Base-by-base conservation (phyloP, 2,888 invertebrate species). In the Oligia strigilis region DNA sequence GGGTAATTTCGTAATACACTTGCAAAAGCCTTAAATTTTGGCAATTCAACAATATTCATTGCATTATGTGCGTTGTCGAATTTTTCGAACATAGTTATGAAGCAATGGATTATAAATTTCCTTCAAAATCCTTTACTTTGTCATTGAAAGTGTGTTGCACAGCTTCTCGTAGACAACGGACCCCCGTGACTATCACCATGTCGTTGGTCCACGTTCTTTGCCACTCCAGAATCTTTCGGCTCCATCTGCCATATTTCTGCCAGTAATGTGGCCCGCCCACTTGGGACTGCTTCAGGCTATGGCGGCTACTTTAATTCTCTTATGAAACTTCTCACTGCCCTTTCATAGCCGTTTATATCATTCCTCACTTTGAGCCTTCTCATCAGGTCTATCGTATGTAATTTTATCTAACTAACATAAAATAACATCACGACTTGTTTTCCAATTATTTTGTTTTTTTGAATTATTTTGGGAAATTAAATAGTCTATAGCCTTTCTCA, bases 371-470 rank as follows among this genome's bases (percentile, higher is more conserved):
- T 6, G 19, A 52, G 17, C 19, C 19, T 55, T 55, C 2, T 55
- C 6, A 19, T 6, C 36, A 0, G 4, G 58, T n/a, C 1, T n/a
- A 58, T n/a, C n/a, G 0, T n/a, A n/a, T 60, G 4, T n/a, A 4
- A 60, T n/a, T 60, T n/a, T 60, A n/a, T 55, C 55, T 52, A 52
- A 52, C 5, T 52, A 19, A 55, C 19, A 19, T 55, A 55, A 8
- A 6, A 19, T 55, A 55, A 8, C 2, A 55, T 55, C 6, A 19
- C 19, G 55, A 6, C 19, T 55, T 8, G 55, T 55, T 6, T 19
- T 19, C 19, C 55, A 29, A 29, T 29, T 29, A 29, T 29, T 29
- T 29, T 29, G 29, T 29, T 29, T 29, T 29, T 29, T 29, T n/a
- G 29, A 29, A 29, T 29, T 29, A 29, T 29, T 29, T 29, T 29